phyloP scores from a whole-genome alignment of 2,797 vertebrate genomes.

The Myotis pilosus region DNA sequence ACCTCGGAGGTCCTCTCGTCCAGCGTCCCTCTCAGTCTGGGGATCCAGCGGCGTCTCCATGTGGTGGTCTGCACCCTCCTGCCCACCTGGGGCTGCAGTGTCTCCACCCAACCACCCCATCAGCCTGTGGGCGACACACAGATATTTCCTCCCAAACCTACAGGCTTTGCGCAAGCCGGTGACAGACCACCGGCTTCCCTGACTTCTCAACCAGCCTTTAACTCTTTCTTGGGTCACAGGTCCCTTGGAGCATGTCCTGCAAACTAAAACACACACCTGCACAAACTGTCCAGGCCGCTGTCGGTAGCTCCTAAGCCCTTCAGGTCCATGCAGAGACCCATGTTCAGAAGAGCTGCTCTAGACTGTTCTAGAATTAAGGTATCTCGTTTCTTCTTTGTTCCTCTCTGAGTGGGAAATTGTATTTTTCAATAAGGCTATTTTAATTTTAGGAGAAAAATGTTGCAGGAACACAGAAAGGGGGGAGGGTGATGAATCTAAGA shows the following conservation, averaged over 20 bases:
- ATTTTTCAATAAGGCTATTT: not conserved
- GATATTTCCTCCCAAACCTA: not conserved
- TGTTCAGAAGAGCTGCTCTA: not conserved
- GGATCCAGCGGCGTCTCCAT: not conserved
- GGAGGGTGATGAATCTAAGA: not conserved
- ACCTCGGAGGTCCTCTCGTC: not conserved
- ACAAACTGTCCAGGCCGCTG: not conserved
- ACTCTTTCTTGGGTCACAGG: not conserved
- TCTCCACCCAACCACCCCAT: rapidly evolving
- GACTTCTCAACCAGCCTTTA: not conserved
- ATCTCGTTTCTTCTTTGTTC: not conserved
- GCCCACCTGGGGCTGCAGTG: rapidly evolving
- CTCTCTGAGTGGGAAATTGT: not conserved
- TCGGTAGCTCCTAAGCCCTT: not conserved
- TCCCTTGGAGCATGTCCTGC: not conserved
- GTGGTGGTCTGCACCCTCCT: not conserved
- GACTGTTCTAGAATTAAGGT: not conserved
- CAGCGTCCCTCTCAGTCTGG: not conserved
- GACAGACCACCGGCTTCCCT: not conserved
- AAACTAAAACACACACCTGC: not conserved
- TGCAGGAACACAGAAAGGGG: not conserved
- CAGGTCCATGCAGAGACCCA: not conserved
- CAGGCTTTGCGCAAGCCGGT: not conserved
- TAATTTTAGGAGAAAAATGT: not conserved
- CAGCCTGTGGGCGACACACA: not conserved